These are phyloP conservation scores for Cheilinus undulatus DNA, from an alignment of 2,113 vertebrate genomes.

Conservation along the genomic window DNA sequence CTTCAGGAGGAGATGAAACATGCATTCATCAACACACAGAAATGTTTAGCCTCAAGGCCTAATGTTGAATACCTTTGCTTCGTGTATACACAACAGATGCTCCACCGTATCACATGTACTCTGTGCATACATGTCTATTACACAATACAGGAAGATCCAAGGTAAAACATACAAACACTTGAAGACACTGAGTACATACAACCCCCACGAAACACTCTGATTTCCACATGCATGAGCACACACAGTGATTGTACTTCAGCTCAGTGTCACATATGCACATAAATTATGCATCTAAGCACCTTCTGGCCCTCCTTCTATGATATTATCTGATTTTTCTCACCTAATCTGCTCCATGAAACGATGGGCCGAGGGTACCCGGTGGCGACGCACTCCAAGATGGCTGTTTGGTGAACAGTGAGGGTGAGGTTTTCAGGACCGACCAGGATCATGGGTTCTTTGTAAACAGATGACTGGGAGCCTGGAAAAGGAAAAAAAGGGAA, in stretches of 20 bases:
- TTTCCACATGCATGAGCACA: not conserved
- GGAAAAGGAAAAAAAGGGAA: conserved; percentile 29
- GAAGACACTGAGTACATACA: conserved; percentile 8
- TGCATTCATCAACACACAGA: conserved; percentile 59
- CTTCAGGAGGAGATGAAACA: conserved; percentile 57
- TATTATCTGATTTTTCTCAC: conserved; percentile 81
- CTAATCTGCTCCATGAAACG: conserved; percentile 98
- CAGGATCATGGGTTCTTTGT: conserved; percentile 96
- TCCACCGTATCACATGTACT: conserved; percentile 29
- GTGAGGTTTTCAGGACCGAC: conserved; percentile 99
- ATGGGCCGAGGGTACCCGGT: conserved; percentile 98
- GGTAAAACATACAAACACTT: conserved; percentile 16
- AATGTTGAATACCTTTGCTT: conserved; percentile 42
- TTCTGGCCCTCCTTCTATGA: conserved; percentile 1
- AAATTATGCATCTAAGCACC: not conserved
- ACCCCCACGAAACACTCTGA: conserved; percentile 1
- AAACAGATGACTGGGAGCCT: conserved; percentile 92
- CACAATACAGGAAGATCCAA: conserved; percentile 31
- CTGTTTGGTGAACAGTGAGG: conserved; percentile 97
- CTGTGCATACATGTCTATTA: conserved; percentile 31
- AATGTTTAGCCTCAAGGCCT: conserved; percentile 59
- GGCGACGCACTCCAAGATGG: conserved; percentile 97
- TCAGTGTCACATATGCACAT: not conserved
- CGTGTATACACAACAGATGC: conserved; percentile 41
- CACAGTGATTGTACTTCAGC: not conserved